Evolutionary conservation across 2,888 invertebrate species (phyloP), one percentile per base, ranked within the genome.

Genomic region (Temnothorax ravouxi): DNA sequence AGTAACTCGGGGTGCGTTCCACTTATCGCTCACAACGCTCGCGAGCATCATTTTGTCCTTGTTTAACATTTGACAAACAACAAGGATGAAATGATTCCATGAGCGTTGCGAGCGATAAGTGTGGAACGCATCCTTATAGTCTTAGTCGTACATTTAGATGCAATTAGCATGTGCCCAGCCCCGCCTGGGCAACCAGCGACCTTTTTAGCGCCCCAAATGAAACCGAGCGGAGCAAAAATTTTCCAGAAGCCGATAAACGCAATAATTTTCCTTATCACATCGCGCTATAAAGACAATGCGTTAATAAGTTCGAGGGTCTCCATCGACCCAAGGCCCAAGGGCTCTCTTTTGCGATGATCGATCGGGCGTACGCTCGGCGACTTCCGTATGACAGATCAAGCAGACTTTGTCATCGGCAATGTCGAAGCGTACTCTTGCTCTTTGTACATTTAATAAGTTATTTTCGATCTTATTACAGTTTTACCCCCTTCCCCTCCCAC

Each of bases 181-280:
- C 8, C 9, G 44, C 59, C 18, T 76, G 21, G 80, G 38, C 54
- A 21, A 77, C 75, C 52, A 0, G 29, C 84, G 88, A 87, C 88
- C 87, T 87, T 86, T 87, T 61, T 59, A 66, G 72, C 76, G 76
- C 52, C 76, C n/a, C 83, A 80, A 81, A 85, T 86, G 72, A 76
- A 87, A 62, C 61, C 47, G 62, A 29, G 67, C 50, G 61, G 56
- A 71, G 66, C 62, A 81, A 34, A 15, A 56, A 62, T 84, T 66
- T 52, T 29, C 29, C 52, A 74, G 41, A 41, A 72, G 56, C 54
- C 9, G 15, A 52, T 21, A 79, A 25, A 34, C 59, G 9, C 34
- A 38, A 62, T 62, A 41, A 21, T 34, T 64, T 47, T 47, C 67
- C 76, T 62, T 81, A 62, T 62, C 80, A 47, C 25, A 18, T 69